These are phyloP conservation scores for Tragelaphus buxtoni DNA, from an alignment of 2,113 vertebrate genomes.

Conservation along the genomic window DNA sequence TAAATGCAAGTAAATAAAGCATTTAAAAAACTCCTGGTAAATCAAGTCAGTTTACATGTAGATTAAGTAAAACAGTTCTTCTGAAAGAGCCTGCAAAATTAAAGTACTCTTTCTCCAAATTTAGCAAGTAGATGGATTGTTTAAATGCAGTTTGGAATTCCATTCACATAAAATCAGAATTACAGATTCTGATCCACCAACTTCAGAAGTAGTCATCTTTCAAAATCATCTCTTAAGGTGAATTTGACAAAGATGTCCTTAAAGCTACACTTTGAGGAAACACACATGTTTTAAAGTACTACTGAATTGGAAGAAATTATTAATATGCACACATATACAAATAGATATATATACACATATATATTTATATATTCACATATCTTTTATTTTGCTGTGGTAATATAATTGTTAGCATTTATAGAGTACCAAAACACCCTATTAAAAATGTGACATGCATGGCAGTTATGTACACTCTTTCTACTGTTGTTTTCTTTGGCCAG, in stretches of 20 bases:
- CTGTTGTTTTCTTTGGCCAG: not conserved
- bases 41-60: not conserved
- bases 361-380: not conserved
- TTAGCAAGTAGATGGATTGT: not conserved
- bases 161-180: not conserved
- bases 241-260: not conserved
- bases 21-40: not conserved
- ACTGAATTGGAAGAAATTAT: not conserved
- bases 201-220: not conserved
- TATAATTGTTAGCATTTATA: not conserved
- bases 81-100: not conserved
- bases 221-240: not conserved
- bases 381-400: not conserved
- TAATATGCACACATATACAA: not conserved
- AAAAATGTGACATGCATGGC: not conserved
- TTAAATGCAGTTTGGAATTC: not conserved
- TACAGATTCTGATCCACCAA: not conserved
- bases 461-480: not conserved
- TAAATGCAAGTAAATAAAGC: not conserved
- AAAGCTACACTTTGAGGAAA: not conserved
- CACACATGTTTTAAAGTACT: not conserved
- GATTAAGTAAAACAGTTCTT: not conserved
- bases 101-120: not conserved
- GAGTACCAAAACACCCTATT: not conserved
- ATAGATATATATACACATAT: fast-evolving